phyloP scores from a whole-genome alignment of 2,888 invertebrate species.

The Tenthredo livida region DNA sequence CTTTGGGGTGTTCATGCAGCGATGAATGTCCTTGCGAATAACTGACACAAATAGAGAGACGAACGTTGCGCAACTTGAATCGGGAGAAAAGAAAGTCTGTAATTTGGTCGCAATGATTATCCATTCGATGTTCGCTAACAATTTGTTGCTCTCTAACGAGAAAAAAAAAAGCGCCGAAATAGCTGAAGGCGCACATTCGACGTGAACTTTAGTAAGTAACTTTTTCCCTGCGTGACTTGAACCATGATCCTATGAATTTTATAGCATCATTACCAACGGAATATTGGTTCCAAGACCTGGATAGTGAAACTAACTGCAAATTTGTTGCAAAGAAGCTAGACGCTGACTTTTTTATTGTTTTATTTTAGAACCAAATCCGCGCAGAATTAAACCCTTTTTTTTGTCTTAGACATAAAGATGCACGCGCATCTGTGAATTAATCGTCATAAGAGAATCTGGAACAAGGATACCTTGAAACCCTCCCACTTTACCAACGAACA shows the following conservation, averaged over 20 bases:
- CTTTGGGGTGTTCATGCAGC: not conserved
- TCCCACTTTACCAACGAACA: not conserved
- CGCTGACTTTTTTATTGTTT: not conserved
- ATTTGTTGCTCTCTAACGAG: conserved; percentile 44
- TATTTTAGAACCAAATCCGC: not conserved
- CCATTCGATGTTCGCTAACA: conserved; percentile 37
- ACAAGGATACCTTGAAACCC: conserved; percentile 33
- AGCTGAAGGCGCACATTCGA: conserved; percentile 19
- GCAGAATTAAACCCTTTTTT: not conserved
- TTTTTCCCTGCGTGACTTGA: conserved; percentile 28
- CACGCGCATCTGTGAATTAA: not conserved
- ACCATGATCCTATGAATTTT: not conserved
- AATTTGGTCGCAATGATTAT: conserved; percentile 44
- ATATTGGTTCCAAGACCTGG: not conserved
- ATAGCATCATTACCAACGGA: conserved; percentile 3
- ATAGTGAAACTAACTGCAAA: not conserved
- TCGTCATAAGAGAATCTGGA: not conserved
- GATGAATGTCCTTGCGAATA: conserved; percentile 36
- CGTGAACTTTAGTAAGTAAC: conserved; percentile 26
- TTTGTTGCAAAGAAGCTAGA: not conserved
- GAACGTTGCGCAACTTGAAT: conserved; percentile 38
- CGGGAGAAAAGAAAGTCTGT: conserved; percentile 48
- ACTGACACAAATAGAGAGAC: not conserved
- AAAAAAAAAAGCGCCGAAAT: conserved; percentile 32
- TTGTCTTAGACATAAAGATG: not conserved